A percentile compares a stretch with the other conserved stretches of the same genome.
phyloP scores from a whole-genome alignment of 2,888 invertebrate species.

The Drosophila picticornis region DNA sequence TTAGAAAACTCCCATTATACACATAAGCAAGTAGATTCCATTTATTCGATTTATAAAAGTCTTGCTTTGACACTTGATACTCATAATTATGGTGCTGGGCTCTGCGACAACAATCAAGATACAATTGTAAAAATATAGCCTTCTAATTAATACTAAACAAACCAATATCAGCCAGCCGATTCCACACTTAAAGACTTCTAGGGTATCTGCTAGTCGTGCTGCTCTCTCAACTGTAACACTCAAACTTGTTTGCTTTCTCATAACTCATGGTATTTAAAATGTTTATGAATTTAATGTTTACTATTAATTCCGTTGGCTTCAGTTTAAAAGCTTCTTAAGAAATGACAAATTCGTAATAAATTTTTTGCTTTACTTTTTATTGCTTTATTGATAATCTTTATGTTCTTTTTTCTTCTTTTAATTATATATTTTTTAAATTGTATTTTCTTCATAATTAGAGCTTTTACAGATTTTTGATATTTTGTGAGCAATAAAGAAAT shows the following conservation, averaged over 20 bases:
- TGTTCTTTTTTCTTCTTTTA: not conserved
- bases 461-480: not conserved
- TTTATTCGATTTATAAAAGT: not conserved
- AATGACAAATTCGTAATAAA: not conserved
- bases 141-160: not conserved
- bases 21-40: not conserved
- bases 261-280: not conserved
- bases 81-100: too few relatives aligned
- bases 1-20: not conserved
- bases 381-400: not conserved
- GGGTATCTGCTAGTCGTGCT: too few relatives aligned
- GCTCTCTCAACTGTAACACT: not conserved
- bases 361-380: not conserved
- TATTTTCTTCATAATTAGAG: not conserved
- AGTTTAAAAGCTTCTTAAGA: not conserved
- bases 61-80: not conserved
- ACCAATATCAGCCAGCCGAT: not conserved
- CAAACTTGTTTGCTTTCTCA: not conserved
- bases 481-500: not conserved
- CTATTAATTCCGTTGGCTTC: not conserved
- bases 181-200: not conserved
- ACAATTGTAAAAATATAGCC: not conserved
- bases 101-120: not conserved
- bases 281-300: not conserved
- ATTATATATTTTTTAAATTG: not conserved